Percentiles rank a stretch among this genome's conserved stretches.
Evolutionary conservation across 2,797 vertebrate genomes (phyloP).

Genomic region (Spinus olivaceus): DNA sequence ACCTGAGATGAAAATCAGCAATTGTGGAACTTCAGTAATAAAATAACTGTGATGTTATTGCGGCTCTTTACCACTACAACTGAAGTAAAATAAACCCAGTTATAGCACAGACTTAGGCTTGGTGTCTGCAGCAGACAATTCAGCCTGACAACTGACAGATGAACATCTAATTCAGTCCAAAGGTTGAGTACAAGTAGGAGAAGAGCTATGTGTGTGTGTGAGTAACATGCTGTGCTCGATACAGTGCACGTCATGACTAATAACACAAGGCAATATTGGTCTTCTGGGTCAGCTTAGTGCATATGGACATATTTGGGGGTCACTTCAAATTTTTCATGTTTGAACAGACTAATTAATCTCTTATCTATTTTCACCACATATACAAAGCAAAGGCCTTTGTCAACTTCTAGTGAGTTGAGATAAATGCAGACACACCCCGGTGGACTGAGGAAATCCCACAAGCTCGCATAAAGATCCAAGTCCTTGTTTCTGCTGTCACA

Average conservation of each 20-base stretch:
- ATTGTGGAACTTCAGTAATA: background rate
- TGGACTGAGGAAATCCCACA: background rate
- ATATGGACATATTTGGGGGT: background rate
- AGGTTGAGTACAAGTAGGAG: background rate
- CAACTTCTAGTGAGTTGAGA: background rate
- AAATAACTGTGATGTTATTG: background rate
- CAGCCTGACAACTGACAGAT: background rate
- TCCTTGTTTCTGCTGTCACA: background rate
- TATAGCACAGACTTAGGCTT: background rate
- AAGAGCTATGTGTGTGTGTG: background rate
- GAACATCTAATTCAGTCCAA: background rate
- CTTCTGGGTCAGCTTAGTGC: background rate
- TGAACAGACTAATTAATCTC: background rate
- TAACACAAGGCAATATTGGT: background rate
- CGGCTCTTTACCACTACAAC: background rate
- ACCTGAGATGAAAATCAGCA: background rate
- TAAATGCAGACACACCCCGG: background rate
- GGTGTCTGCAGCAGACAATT: background rate
- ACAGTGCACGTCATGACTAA: background rate
- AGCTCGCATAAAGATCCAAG: background rate
- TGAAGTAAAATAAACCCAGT: background rate
- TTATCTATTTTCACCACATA: background rate
- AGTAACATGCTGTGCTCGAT: background rate
- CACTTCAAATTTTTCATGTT: background rate
- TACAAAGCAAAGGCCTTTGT: background rate